These are phyloP conservation scores for Netelia virgata DNA, from an alignment of 2,888 invertebrate genomes.

Conservation along the genomic window DNA sequence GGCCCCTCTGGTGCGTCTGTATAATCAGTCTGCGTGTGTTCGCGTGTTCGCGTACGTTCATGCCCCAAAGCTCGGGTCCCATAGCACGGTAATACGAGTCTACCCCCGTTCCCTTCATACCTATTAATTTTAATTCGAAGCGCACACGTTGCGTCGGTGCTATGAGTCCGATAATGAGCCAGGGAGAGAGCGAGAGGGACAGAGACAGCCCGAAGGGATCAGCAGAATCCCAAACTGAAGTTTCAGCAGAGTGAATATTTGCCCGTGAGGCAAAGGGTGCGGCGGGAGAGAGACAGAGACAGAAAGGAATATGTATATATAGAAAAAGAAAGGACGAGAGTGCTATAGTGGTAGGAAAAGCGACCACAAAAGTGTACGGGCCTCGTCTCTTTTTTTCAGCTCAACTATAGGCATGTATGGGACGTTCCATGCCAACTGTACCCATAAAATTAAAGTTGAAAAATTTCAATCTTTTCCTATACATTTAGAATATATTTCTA, in stretches of 20 bases:
- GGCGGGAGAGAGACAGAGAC: conserved; percentile 14
- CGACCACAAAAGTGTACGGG: conserved; percentile 47
- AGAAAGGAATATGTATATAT: conserved; percentile 8
- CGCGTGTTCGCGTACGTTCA: conserved; percentile 2
- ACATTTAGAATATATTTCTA: background rate
- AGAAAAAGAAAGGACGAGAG: conserved; percentile 40
- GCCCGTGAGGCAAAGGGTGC: conserved; percentile 70
- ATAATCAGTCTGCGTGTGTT: background rate
- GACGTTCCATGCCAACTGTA: background rate
- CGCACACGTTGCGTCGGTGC: conserved; percentile 67
- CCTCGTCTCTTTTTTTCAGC: conserved; percentile 40
- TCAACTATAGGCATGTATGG: conserved; percentile 38
- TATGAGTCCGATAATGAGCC: conserved; percentile 75
- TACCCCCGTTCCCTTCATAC: conserved; percentile 39
- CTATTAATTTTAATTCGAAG: conserved; percentile 69
- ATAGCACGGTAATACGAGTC: conserved; percentile 41
- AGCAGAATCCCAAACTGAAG: conserved; percentile 75
- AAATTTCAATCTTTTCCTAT: background rate
- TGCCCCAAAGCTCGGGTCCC: conserved; percentile 48
- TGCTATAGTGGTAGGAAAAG: conserved; percentile 47
- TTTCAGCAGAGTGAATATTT: conserved; percentile 79
- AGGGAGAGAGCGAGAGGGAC: conserved; percentile 12
- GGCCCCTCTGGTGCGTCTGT: background rate
- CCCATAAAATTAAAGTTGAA: background rate
- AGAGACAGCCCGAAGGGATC: conserved; percentile 73